These are phyloP conservation scores for Allygus modestus DNA, from an alignment of 2,888 invertebrate genomes.

Conservation along the genomic window DNA sequence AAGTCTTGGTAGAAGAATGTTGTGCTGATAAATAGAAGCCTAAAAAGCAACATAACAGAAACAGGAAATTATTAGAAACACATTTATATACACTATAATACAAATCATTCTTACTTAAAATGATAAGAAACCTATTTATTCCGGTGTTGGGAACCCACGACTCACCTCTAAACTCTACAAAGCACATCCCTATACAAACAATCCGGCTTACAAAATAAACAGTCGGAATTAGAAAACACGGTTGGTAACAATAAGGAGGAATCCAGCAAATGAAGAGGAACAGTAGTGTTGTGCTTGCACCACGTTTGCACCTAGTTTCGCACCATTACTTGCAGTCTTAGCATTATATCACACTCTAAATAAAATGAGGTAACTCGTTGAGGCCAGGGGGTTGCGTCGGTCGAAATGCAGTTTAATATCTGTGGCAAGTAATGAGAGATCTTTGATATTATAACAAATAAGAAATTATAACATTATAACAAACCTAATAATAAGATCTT, in stretches of 20 bases:
- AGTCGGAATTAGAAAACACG: not conserved
- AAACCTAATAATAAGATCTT: too few species aligned
- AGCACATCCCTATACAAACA: slow-evolving; percentile 32
- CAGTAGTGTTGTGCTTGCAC: slow-evolving; percentile 68
- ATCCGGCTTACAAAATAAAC: slow-evolving; percentile 43
- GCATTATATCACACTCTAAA: slow-evolving; percentile 60
- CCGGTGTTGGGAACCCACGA: not conserved
- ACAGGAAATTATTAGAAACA: not conserved
- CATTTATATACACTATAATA: slow-evolving; percentile 24
- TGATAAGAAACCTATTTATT: not conserved
- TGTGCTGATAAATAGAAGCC: too few species aligned
- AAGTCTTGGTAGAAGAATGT: too few species aligned
- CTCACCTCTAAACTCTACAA: slow-evolving; percentile 10
- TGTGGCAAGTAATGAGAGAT: too few species aligned
- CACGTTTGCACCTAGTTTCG: slow-evolving; percentile 63
- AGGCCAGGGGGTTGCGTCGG: not conserved
- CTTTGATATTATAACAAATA: too few species aligned
- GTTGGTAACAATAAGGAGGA: slow-evolving; percentile 44
- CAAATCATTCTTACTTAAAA: slow-evolving; percentile 16
- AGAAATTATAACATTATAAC: too few species aligned
- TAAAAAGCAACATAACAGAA: too few species aligned
- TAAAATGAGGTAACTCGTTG: slow-evolving; percentile 58
- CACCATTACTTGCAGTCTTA: slow-evolving; percentile 56
- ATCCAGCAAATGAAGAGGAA: slow-evolving; percentile 66
- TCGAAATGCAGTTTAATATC: not conserved